Base-by-base conservation (phyloP, 2,797 vertebrate species). In the Gymnocypris eckloni region DNA sequence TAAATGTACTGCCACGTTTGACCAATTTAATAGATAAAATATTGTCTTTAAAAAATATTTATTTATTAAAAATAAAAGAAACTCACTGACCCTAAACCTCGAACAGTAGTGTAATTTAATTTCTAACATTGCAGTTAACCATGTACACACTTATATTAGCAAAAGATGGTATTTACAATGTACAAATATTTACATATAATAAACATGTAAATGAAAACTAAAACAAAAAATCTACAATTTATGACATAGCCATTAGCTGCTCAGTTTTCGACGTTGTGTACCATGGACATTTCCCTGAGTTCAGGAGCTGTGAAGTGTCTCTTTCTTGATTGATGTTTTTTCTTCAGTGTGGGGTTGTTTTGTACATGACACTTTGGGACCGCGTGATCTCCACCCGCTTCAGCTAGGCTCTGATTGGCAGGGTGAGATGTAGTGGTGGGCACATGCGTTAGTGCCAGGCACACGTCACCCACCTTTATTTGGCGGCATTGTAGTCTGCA, bases 401-500 rank as follows among this genome's bases (percentile, higher is more conserved):
- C 66, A 54, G n/a, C 66, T 43, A 13, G 64, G 20, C 25, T 78
- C 64, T 69, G 75, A 84, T 45, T 78, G 82, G 37, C 81, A 71
- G 25, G 37, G 3, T 20, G 12, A 20, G 72, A 11, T 43, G 80
- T 45, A 67, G 80, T 18, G 37, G 87, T 52, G 2, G 92, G 81
- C 78, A 91, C 83, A 4, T 94, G 95, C 12, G 93, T 95, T 83
- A 95, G 93, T 67, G 94, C 94, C 91, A 96, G 90, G 91, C 95
- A 96, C 82, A 95, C 81, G 52, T 96, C 95, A 67, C 95, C 95
- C 87, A 95, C 93, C 5, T 87, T 89, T 78, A 96, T 94, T 91
- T 95, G 95, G 12, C 89, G 93, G 87, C 95, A 96, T 84, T 87
- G 92, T 78, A 96, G 93, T 81, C 93, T 94, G 59, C 95, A 96